Base-by-base conservation (phyloP, 2,797 vertebrate genomes). In the Hoplostethus mediterraneus region DNA sequence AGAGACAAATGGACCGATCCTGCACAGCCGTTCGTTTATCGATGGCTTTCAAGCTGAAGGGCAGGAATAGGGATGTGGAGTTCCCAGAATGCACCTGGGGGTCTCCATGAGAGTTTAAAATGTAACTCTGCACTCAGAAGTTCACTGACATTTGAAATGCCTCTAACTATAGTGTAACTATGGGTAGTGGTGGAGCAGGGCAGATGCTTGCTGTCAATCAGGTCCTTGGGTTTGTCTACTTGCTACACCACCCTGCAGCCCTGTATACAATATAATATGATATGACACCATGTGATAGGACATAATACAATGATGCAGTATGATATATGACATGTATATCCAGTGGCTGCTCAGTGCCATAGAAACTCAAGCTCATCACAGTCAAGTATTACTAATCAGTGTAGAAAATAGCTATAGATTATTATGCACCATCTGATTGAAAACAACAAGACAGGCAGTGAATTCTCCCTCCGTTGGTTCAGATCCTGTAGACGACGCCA, bases 1-100 rank as follows among this genome's bases (percentile, higher is more conserved):
- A 60, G 71, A 87, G 87, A 92, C 88, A 89, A 90, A 94, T 88
- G 21, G 83, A 89, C 71, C 73, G 81, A 87, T 89, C 69, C 79
- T 63, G 66, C 63, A 12, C 63, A 72, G 79, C 75, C 67, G 68
- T 82, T 85, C 58, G 63, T 82, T 87, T 89, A 90, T 80, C 86
- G 80, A 89, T 77, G 80, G 70, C 74, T 79, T 82, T 79, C 58
- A 64, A 56, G 68, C 73, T 73, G 69, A 49, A 64, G 54, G 68
- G 58, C 64, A 65, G 75, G 81, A 77, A 83, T 60, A 57, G 66
- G 75, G 44, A 67, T 59, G 55, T 40, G 13, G 16, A 21, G 31
- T 17, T 52, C 17, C 73, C 56, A 47, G 36, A 59, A 62, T 62
- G 79, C 71, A 64, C 48, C 60, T 12, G 1, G 2, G 47, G 42